phyloP scores from a whole-genome alignment of 2,888 invertebrate genomes.

The Macrosoma leucophasiata region DNA sequence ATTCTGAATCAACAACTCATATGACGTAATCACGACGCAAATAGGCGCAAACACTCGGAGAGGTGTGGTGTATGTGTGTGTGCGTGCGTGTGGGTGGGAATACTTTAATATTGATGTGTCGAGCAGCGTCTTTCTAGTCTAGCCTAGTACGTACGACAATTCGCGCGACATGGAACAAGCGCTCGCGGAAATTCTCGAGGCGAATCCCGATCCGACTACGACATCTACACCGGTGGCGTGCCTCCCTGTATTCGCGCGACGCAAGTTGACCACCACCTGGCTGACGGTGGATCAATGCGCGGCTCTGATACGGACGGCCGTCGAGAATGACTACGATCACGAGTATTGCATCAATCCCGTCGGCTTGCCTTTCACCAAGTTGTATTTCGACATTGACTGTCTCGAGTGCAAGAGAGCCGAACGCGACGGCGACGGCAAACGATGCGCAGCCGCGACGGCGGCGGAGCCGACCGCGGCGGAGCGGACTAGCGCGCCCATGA shows the following conservation, averaged over 20 bases:
- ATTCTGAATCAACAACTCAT: too few relatives aligned
- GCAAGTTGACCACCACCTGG: conserved; percentile 5
- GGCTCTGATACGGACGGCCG: conserved; percentile 3
- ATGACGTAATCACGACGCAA: too few relatives aligned
- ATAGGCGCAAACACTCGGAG: too few relatives aligned
- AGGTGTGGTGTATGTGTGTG: too few relatives aligned
- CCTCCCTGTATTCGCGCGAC: conserved; percentile 6
- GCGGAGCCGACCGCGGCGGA: background rate
- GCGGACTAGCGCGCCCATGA: conserved; percentile 2
- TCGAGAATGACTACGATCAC: conserved; percentile 8
- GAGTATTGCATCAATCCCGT: conserved; percentile 6
- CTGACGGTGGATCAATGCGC: conserved; percentile 7
- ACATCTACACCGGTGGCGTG: conserved; percentile 4
- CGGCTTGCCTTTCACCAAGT: conserved; percentile 7
- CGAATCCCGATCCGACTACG: background rate
- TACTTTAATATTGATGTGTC: too few relatives aligned
- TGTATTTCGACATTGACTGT: conserved; percentile 8
- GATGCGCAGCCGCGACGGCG: conserved; percentile 1
- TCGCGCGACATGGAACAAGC: conserved; percentile 23
- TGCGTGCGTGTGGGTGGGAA: too few relatives aligned
- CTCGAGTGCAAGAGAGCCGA: conserved; percentile 4
- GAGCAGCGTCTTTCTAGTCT: too few relatives aligned
- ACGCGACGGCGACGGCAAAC: conserved; percentile 1
- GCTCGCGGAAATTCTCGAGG: conserved; percentile 4
- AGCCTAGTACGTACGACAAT: too few relatives aligned